Conservation (phyloP, 2,113 vertebrate genomes). For the Terrapene triunguis region DNA sequence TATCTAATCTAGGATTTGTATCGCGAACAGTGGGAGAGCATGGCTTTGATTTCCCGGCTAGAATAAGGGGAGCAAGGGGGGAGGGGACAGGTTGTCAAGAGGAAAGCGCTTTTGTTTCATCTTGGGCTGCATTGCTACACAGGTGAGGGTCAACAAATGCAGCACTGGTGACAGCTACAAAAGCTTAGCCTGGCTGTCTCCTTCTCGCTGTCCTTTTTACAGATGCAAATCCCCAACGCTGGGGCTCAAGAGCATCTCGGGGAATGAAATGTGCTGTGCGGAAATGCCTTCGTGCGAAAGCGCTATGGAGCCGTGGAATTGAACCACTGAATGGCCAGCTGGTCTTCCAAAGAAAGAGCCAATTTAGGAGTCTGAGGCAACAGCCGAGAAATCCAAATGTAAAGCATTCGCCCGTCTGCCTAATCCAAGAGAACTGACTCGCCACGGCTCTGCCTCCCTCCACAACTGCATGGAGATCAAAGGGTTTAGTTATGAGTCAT, state of each 20-base stretch:
- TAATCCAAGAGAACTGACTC: not conserved
- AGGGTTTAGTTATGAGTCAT: not conserved
- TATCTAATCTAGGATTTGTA: conserved; percentile 52
- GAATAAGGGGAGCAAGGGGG: not conserved
- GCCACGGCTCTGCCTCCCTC: not conserved
- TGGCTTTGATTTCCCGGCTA: conserved; percentile 15
- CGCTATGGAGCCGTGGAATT: conserved; percentile 8
- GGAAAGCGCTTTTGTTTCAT: not conserved
- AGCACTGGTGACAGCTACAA: not conserved
- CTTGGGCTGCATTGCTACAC: not conserved
- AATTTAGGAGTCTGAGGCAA: not conserved
- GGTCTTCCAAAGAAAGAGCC: not conserved
- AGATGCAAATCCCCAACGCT: conserved; percentile 68
- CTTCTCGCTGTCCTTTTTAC: conserved; percentile 64
- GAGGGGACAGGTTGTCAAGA: not conserved
- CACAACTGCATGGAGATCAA: not conserved
- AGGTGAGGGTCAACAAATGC: conserved; percentile 40
- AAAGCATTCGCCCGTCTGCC: rapidly evolving
- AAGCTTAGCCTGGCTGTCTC: conserved; percentile 49
- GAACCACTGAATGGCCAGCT: not conserved
- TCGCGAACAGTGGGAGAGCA: conserved; percentile 25
- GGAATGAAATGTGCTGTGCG: conserved; percentile 28
- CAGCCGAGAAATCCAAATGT: not conserved
- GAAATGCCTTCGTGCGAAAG: conserved; percentile 54
- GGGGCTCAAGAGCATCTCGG: conserved; percentile 44